Evolutionary conservation across 2,888 invertebrate genomes (phyloP).

Genomic region (Lepetodrilus schrolli): DNA sequence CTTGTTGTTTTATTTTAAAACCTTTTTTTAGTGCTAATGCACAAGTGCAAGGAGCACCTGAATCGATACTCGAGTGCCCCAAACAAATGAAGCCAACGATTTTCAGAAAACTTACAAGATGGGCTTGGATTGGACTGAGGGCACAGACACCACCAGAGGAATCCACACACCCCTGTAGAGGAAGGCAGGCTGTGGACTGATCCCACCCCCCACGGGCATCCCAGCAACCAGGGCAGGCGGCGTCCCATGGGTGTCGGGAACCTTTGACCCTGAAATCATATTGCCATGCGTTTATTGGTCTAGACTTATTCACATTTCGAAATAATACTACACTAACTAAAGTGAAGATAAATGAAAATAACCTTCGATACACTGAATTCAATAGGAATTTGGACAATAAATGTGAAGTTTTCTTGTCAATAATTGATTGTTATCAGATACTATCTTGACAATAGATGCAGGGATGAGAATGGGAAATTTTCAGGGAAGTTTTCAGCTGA

Average conservation of each 20-base stretch:
- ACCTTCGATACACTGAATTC: neutral
- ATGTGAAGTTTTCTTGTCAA: no score
- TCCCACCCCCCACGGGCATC: conserved; percentile 84
- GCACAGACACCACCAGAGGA: conserved; percentile 89
- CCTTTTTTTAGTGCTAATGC: no score
- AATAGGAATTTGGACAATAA: no score
- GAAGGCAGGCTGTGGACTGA: conserved; percentile 92
- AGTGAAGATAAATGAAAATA: neutral
- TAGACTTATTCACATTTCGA: neutral
- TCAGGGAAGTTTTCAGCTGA: no score
- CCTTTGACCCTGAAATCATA: conserved; percentile 58
- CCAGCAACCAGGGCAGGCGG: conserved; percentile 81
- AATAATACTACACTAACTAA: neutral
- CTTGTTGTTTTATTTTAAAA: no score
- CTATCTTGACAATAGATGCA: neutral
- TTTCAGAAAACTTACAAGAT: conserved; percentile 86
- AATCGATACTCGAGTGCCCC: no score
- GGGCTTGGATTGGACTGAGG: conserved; percentile 89
- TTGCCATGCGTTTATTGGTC: no score
- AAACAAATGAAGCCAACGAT: no score
- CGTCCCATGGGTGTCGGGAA: conserved; percentile 78
- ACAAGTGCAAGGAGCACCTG: no score
- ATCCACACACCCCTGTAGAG: conserved; percentile 94
- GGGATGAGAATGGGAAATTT: neutral
- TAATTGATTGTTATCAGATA: neutral